Evolutionary conservation across 2,113 vertebrate genomes (phyloP).

Genomic region (Sigmodon hispidus): DNA sequence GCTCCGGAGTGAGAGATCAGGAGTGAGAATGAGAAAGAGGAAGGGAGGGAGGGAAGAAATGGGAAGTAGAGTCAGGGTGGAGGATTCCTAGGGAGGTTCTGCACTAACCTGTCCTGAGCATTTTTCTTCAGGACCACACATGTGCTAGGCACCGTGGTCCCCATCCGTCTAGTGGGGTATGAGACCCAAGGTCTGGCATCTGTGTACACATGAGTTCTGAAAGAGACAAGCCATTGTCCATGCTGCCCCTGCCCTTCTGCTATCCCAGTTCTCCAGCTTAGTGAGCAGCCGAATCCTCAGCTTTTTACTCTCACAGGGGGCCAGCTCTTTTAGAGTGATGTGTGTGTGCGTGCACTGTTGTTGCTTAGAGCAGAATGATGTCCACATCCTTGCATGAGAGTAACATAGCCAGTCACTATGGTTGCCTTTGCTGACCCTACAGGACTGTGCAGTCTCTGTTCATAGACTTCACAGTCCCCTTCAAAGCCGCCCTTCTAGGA

Average conservation of each 20-base stretch:
- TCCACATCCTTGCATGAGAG: neutral
- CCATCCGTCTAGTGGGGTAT: neutral
- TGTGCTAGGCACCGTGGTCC: neutral
- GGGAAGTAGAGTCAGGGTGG: no score
- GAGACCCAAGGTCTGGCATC: neutral
- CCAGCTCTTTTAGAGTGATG: neutral
- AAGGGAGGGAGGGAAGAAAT: no score
- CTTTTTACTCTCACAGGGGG: neutral
- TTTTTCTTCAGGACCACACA: neutral
- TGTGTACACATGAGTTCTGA: neutral
- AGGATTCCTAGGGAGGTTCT: neutral
- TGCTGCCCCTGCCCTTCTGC: neutral
- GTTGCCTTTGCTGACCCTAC: neutral
- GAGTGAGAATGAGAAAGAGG: neutral
- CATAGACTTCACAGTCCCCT: neutral
- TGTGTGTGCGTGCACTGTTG: neutral
- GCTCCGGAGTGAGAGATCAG: neutral
- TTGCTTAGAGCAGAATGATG: neutral
- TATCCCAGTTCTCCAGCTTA: neutral
- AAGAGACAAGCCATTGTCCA: neutral
- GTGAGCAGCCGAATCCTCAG: neutral
- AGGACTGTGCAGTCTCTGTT: neutral
- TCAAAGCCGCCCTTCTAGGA: neutral
- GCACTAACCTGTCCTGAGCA: neutral
- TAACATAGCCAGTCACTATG: neutral